A percentile compares a stretch with the other conserved stretches of the same genome.
phyloP scores from a whole-genome alignment of 2,113 vertebrate genomes.

The Hemibagrus wyckioides region DNA sequence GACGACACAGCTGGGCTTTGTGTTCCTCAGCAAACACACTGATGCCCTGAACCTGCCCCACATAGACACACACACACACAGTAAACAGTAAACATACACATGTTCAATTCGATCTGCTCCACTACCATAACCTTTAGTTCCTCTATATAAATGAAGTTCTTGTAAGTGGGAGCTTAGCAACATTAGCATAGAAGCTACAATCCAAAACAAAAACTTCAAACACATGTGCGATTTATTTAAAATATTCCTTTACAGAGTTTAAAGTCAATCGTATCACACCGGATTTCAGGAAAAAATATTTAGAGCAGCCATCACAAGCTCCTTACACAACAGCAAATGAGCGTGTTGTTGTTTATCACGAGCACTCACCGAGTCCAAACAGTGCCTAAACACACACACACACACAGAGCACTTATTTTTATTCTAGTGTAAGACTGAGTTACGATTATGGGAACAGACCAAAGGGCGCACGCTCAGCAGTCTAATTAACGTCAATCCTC shows the following conservation, averaged over 20 bases:
- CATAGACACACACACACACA: conserved; percentile 26
- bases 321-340: neutral
- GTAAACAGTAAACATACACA: neutral
- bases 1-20: conserved; percentile 35
- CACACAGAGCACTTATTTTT: conserved; percentile 16
- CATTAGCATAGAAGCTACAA: neutral
- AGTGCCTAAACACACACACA: conserved; percentile 33
- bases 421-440: conserved; percentile 34
- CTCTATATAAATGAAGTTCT: neutral
- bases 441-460: conserved; percentile 65
- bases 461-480: conserved; percentile 51
- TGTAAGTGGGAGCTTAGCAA: neutral
- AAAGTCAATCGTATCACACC: neutral
- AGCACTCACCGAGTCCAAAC: conserved; percentile 3
- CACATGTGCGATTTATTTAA: neutral
- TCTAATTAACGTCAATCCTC: conserved; percentile 61
- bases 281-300: neutral
- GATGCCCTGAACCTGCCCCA: conserved; percentile 28
- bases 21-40: conserved; percentile 53
- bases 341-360: neutral
- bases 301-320: neutral
- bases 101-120: neutral
- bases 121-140: neutral
- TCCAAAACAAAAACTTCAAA: neutral
- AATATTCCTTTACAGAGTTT: neutral